Evolutionary conservation across 2,888 invertebrate species (phyloP).

Genomic region (Agriopis leucophaearia): DNA sequence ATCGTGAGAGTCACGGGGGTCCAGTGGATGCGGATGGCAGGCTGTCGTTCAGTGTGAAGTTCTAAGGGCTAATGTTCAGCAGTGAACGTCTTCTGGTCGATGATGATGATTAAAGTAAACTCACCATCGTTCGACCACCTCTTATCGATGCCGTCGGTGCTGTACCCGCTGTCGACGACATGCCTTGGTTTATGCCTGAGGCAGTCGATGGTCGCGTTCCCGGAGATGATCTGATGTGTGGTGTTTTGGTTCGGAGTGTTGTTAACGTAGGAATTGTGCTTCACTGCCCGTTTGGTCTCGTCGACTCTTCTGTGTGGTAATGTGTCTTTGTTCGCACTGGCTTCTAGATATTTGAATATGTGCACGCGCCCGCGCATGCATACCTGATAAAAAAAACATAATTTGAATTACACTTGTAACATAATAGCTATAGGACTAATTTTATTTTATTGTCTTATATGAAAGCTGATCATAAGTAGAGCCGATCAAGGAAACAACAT

Average conservation of each 20-base stretch:
- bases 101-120: conserved; percentile 50
- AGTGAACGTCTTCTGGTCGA: too few relatives aligned
- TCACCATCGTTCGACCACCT: conserved; percentile 93
- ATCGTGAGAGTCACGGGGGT: too few relatives aligned
- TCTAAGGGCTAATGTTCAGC: too few relatives aligned
- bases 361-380: conserved; percentile 97
- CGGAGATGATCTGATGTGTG: conserved; percentile 75
- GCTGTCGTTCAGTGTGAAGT: too few relatives aligned
- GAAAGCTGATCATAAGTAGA: neutral
- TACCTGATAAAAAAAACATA: conserved; percentile 83
- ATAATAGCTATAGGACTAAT: too few relatives aligned
- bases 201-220: conserved; percentile 82
- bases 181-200: conserved; percentile 86
- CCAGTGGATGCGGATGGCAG: too few relatives aligned
- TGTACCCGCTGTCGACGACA: conserved; percentile 96
- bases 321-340: conserved; percentile 91
- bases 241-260: conserved; percentile 65
- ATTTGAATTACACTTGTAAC: neutral
- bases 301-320: conserved; percentile 81
- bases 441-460: too few relatives aligned
- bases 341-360: conserved; percentile 97
- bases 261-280: conserved; percentile 76
- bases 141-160: conserved; percentile 94
- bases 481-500: neutral
- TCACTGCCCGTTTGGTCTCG: conserved; percentile 78